Evolutionary conservation across 2,888 invertebrate species (phyloP).

Genomic region (Gasteruption jaculator): DNA sequence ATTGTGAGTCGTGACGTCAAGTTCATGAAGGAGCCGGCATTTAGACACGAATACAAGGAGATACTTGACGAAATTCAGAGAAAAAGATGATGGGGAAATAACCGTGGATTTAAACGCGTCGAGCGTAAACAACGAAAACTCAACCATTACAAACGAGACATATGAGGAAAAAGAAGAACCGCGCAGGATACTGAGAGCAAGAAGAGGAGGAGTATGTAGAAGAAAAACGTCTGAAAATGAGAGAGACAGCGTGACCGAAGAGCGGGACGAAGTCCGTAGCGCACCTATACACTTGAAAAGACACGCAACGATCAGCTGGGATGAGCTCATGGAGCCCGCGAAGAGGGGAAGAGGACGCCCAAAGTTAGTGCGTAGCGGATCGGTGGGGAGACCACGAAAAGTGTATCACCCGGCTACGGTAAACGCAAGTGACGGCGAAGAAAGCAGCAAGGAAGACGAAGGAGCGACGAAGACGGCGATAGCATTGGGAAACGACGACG

Average conservation of each 20-base stretch:
- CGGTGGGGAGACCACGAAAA: slow-evolving; percentile 12
- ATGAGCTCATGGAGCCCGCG: neutral
- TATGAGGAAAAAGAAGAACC: slow-evolving; percentile 5
- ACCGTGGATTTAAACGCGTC: neutral
- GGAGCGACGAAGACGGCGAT: neutral
- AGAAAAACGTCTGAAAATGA: too few relatives aligned
- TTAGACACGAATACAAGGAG: slow-evolving; percentile 12
- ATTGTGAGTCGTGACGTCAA: slow-evolving; percentile 14
- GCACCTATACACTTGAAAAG: too few relatives aligned
- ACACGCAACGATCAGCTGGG: too few relatives aligned
- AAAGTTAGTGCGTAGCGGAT: slow-evolving; percentile 11
- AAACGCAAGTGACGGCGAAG: neutral
- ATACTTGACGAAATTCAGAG: slow-evolving; percentile 6
- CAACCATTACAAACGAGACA: slow-evolving; percentile 7
- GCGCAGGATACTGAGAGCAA: too few relatives aligned
- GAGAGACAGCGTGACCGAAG: too few relatives aligned
- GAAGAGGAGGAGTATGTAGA: too few relatives aligned
- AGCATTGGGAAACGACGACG: slow-evolving; percentile 7
- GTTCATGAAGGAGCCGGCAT: slow-evolving; percentile 9
- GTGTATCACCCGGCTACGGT: slow-evolving; percentile 7
- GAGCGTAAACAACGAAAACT: neutral
- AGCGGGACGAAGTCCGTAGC: too few relatives aligned
- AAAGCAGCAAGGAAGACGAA: neutral
- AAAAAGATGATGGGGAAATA: slow-evolving; percentile 2
- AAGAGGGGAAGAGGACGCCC: slow-evolving; percentile 15